These are phyloP conservation scores for Drymodes brunneopygia DNA, from an alignment of 2,113 vertebrate genomes.

Conservation along the genomic window DNA sequence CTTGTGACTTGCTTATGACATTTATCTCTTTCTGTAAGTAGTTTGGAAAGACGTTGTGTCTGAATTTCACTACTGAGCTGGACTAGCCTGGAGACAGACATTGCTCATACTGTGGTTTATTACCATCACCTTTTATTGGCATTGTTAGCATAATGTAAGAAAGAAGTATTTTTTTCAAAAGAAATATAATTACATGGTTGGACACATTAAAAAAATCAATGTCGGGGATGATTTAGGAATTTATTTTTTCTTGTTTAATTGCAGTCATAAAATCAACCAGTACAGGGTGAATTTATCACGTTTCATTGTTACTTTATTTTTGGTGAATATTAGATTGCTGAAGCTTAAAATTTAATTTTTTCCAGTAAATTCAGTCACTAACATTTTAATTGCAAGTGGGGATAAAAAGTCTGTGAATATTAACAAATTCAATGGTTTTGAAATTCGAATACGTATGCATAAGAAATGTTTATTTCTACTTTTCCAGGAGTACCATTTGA, in stretches of 20 bases:
- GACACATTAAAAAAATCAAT: neutral
- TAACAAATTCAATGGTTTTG: neutral
- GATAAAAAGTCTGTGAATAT: neutral
- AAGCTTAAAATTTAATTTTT: conserved; percentile 4
- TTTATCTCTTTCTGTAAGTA: neutral
- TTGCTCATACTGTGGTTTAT: neutral
- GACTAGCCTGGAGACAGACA: neutral
- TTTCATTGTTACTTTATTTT: neutral
- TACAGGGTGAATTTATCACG: neutral
- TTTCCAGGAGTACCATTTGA: neutral
- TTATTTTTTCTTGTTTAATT: conserved; percentile 23
- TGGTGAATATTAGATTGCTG: neutral
- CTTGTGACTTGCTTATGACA: neutral
- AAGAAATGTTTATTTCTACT: neutral
- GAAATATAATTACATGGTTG: neutral
- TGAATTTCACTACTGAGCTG: neutral
- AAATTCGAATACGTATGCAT: neutral
- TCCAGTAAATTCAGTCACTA: neutral
- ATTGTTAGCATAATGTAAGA: neutral
- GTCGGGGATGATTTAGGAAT: neutral
- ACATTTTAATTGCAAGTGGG: neutral
- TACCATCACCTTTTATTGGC: neutral
- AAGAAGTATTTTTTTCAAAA: neutral
- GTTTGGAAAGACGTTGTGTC: neutral
- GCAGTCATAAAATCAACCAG: neutral